Conservation (phyloP, 2,113 vertebrate genomes). For the Platichthys stellatus region DNA sequence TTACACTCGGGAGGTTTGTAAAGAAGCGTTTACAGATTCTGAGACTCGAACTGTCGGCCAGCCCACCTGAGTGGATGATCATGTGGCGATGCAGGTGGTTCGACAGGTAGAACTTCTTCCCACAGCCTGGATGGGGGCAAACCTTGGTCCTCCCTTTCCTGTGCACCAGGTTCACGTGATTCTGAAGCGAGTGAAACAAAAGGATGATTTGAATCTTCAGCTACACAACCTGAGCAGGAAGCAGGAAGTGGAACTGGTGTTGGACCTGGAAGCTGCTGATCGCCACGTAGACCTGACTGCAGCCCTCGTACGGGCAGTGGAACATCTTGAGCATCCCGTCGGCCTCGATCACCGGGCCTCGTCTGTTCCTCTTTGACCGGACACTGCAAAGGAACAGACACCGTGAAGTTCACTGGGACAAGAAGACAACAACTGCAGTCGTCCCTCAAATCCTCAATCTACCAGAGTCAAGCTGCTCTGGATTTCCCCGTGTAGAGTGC, state of each 20-base stretch:
- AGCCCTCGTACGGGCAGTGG: constrained; percentile 91
- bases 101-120: constrained; percentile 92
- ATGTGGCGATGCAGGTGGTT: constrained; percentile 93
- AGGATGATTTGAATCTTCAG: not conserved
- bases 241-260: not conserved
- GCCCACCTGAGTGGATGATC: constrained; percentile 92
- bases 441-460: not conserved
- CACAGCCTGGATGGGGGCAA: constrained; percentile 92
- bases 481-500: not conserved
- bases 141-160: constrained; percentile 92
- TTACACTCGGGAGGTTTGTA: not conserved
- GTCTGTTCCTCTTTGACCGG: constrained; percentile 85
- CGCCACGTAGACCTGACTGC: constrained; percentile 91
- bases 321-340: constrained; percentile 93
- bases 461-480: not conserved
- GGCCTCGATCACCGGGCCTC: constrained; percentile 84
- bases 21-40: not conserved
- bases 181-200: constrained; percentile 73
- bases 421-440: not conserved
- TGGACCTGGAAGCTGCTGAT: constrained; percentile 93
- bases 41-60: not conserved
- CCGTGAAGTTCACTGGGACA: not conserved
- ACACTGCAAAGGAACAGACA: constrained; percentile 13
- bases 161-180: constrained; percentile 92
- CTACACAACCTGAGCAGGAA: not conserved